Conservation (phyloP, 2,113 vertebrate species). For the Phoenicopterus ruber region DNA sequence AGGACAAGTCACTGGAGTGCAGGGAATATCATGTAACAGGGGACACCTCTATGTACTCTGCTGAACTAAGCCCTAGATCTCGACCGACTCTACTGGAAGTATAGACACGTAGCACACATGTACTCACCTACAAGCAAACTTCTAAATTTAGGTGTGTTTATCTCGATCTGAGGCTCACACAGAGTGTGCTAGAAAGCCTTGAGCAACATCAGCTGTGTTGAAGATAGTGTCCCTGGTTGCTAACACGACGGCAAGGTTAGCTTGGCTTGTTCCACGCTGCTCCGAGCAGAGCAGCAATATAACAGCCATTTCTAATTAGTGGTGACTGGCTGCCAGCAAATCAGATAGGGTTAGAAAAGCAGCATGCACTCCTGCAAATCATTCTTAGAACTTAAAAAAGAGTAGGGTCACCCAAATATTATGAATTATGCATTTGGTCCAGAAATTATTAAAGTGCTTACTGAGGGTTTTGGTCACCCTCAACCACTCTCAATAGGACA, state of each 20-base stretch:
- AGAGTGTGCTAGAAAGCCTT: neutral
- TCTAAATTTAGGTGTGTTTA: slow-evolving; percentile 17
- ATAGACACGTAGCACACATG: neutral
- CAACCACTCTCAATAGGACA: neutral
- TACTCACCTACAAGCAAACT: neutral
- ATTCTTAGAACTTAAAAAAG: neutral
- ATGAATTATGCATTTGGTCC: neutral
- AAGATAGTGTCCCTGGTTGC: neutral
- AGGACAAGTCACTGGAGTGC: neutral
- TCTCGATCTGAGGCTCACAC: neutral
- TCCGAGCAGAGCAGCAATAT: neutral
- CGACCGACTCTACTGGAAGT: neutral
- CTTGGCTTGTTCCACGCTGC: neutral
- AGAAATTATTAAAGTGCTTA: neutral
- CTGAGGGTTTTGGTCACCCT: neutral
- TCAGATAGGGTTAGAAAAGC: neutral
- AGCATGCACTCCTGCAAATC: neutral
- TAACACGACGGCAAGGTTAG: neutral
- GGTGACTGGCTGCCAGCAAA: neutral
- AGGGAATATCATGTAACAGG: neutral
- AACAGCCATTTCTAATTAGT: neutral
- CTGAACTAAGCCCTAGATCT: neutral
- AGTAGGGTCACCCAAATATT: neutral
- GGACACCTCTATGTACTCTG: neutral
- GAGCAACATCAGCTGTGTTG: neutral